Evolutionary conservation across 2,888 invertebrate species (phyloP).

Genomic region (Terebella lapidaria): DNA sequence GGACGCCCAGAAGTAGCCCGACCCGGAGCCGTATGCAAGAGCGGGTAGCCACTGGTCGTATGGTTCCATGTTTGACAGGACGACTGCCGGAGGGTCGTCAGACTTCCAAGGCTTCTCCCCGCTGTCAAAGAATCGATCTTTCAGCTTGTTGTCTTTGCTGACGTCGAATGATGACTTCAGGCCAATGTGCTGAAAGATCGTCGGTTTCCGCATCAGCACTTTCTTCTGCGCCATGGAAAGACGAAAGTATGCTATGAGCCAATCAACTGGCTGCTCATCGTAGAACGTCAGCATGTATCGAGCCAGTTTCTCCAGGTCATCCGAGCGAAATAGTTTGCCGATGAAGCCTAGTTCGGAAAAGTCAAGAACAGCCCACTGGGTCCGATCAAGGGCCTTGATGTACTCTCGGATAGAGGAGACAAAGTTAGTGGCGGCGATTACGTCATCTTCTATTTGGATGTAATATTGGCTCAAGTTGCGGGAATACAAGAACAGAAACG

Average conservation of each 20-base stretch:
- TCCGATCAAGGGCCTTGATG: conserved; percentile 19
- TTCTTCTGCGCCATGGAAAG: conserved; percentile 19
- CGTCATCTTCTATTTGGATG: conserved; percentile 48
- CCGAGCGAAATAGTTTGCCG: conserved; percentile 40
- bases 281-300: conserved; percentile 24
- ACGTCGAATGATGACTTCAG: conserved; percentile 42
- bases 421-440: conserved; percentile 36
- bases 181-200: conserved; percentile 31
- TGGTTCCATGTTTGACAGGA: conserved; percentile 44
- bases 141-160: conserved; percentile 43
- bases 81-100: conserved; percentile 45
- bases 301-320: conserved; percentile 29
- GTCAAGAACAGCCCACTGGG: conserved; percentile 44
- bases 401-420: conserved; percentile 38
- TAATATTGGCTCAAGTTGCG: conserved; percentile 41
- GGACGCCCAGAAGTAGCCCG: conserved; percentile 23
- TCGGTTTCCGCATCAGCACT: conserved; percentile 24
- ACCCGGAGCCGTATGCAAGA: conserved; percentile 35
- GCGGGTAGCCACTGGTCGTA: conserved; percentile 38
- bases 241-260: conserved; percentile 23
- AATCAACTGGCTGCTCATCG: conserved; percentile 29
- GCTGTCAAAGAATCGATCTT: conserved; percentile 38
- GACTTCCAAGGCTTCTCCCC: conserved; percentile 21
- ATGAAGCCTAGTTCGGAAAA: conserved; percentile 48
- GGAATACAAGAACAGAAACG: conserved; percentile 39